Evolutionary conservation across 2,888 invertebrate genomes (phyloP), one percentile per base, ranked within the genome.

Genomic region (Oasisia sp.): DNA sequence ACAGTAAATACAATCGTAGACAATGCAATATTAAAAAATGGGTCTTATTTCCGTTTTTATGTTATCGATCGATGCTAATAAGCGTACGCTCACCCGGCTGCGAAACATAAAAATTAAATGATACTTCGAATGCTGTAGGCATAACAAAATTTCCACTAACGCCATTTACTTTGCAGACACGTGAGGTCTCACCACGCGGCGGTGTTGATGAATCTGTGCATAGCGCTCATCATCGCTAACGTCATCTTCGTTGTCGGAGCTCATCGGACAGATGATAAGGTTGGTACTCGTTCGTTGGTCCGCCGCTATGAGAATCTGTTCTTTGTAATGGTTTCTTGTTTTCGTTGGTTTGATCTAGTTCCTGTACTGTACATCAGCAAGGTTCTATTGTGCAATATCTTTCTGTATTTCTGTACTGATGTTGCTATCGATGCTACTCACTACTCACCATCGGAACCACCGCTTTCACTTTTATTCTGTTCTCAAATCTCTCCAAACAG

Each of bases 171-270:
- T 91, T 92, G 32, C 93, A 95, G 95, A 91, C 93, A 94, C 32
- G 94, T 95, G 50, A 94, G 93, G 90, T 94, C 94, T 8, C 94
- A 95, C 89, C 94, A 95, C 50, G 94, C 95, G 2, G 94, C 94
- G 0, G 94, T 95, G 32, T 93, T 95, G 91, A 93, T 95, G 92
- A 95, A 95, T 92, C 93, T 95, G 32, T 95, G 95, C 93, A 92
- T 94, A 1, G 94, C 95, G 11, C 93, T 95, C 45, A 95, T 95
- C 50, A 94, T 95, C 74, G 94, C 95, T 0, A 95, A 95, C 92
- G 90, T 94, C 14, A 27, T 95, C 12, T 95, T 95, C 92, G 91
- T 95, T 89, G 94, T 93, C 89, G 95, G 95, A 32, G 94, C 95
- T 19, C 93, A 94, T 27, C 93, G 93, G 50, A 94, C 94, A 12